Evolutionary conservation across 2,113 vertebrate species (phyloP), one percentile per base, ranked within the genome.

Genomic region (Myxocyprinus asiaticus): DNA sequence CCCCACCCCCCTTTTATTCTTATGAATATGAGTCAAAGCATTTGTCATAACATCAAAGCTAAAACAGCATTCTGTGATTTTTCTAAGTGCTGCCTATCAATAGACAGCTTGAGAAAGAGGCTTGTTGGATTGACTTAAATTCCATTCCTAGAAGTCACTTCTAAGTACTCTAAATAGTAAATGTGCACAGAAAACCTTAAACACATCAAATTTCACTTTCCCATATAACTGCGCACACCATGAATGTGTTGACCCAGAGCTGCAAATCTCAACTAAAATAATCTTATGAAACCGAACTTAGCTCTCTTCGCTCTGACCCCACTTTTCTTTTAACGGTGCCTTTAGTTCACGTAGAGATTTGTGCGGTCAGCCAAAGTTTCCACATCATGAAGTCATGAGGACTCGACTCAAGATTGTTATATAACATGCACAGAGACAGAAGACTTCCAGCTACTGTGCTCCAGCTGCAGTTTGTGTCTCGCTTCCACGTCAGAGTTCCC

Each of bases 301-400:
- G 22, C 43, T 63, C 67, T 66, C 69, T 69, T 48, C 47, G 9
- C 22, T 10, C 63, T 71, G 79, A 77, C 56, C 12, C 70, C 64
- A 81, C 66, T 71, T 72, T 55, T 6, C 44, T 70, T 81, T 79
- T 50, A 76, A 77, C 67, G 55, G 65, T 12, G 59, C 67, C 75
- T 14, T 14, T 45, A 48, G 8, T 11, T 69, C 55, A 51, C 72
- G 71, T 62, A 50, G 75, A 70, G 79, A 81, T 84, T 70, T 48
- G 75, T 79, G 67, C 68, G 81, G 71, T 79, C 68, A 81, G 82
- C 76, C 81, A 79, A 83, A 81, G 70, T 85, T 81, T 85, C 81
- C 79, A 83, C 84, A 68, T 81, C 81, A 51, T 63, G 79, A 81
- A 81, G 75, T 72, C 66, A 76, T 55, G 79, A 71, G 61, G 78